These are phyloP conservation scores for Dicentrarchus labrax DNA, from an alignment of 2,113 vertebrate genomes.

Conservation along the genomic window DNA sequence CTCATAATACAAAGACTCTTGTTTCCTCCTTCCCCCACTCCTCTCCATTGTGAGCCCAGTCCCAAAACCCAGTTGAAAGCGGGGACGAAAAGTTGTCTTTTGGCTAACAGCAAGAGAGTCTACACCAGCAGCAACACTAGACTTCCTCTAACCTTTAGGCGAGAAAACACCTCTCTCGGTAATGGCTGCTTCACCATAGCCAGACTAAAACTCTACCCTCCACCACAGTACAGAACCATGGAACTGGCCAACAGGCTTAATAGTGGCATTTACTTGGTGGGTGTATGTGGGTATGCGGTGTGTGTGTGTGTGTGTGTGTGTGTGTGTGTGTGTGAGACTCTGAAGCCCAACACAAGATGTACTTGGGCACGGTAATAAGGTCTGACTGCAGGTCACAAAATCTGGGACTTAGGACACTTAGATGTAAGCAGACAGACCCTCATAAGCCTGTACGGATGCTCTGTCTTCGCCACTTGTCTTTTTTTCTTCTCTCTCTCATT, in stretches of 20 bases:
- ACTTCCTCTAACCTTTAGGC: slow-evolving; percentile 71
- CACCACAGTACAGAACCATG: slow-evolving; percentile 19
- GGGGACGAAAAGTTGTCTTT: slow-evolving; percentile 42
- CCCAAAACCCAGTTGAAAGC: not conserved
- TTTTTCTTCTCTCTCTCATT: slow-evolving; percentile 59
- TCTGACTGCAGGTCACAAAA: slow-evolving; percentile 51
- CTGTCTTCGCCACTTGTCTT: slow-evolving; percentile 19
- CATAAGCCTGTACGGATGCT: slow-evolving; percentile 19
- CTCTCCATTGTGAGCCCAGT: slow-evolving; percentile 14
- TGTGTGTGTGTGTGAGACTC: slow-evolving; percentile 8
- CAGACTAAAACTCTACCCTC: slow-evolving; percentile 41
- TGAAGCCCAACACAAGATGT: slow-evolving; percentile 45
- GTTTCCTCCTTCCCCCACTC: slow-evolving; percentile 5
- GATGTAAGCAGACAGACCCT: slow-evolving; percentile 42
- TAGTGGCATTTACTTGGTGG: slow-evolving; percentile 28
- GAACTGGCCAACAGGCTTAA: slow-evolving; percentile 9
- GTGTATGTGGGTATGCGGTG: slow-evolving; percentile 21
- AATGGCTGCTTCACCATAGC: slow-evolving; percentile 51
- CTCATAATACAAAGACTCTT: not conserved
- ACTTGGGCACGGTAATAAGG: slow-evolving; percentile 41
- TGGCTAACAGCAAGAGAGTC: slow-evolving; percentile 40
- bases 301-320: slow-evolving; percentile 22
- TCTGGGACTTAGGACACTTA: slow-evolving; percentile 45
- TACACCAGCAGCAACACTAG: slow-evolving; percentile 58
- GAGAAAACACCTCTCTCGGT: slow-evolving; percentile 43